These are phyloP conservation scores for Chloroceryle aenea DNA, from an alignment of 2,113 vertebrate species.

Conservation along the genomic window DNA sequence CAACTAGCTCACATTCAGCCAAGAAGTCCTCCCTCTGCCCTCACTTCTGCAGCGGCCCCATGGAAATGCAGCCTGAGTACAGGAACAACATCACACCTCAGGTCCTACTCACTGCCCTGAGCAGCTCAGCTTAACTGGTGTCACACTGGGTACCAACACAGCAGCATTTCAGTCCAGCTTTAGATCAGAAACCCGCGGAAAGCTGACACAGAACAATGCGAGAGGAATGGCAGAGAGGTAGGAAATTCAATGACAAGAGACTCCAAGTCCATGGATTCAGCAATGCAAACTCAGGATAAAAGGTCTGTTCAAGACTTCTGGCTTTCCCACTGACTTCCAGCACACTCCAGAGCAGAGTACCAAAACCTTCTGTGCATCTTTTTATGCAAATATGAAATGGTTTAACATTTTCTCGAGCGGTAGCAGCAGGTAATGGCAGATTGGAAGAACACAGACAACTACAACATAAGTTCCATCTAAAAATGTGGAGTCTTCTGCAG, in stretches of 20 bases:
- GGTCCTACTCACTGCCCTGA: background rate
- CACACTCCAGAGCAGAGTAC: background rate
- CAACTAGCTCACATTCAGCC: fast-evolving
- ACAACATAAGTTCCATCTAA: background rate
- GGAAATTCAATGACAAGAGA: background rate
- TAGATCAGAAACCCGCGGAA: background rate
- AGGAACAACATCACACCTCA: background rate
- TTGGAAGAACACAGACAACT: background rate
- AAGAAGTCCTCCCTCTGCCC: background rate
- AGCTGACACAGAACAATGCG: background rate
- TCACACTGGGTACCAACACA: too few relatives aligned
- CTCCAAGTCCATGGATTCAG: background rate
- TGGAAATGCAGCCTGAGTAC: background rate
- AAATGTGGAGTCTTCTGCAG: background rate
- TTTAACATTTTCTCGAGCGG: background rate
- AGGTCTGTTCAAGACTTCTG: background rate
- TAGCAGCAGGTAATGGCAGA: background rate
- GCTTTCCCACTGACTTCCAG: background rate
- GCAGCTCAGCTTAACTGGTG: fast-evolving
- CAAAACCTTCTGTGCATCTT: background rate
- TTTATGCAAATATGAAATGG: background rate
- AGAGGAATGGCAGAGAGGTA: background rate
- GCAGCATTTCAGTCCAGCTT: background rate
- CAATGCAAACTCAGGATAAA: background rate
- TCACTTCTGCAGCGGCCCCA: background rate